Evolutionary conservation across 2,797 vertebrate genomes (phyloP), one percentile per base, ranked within the genome.

Genomic region (Allobates femoralis): DNA sequence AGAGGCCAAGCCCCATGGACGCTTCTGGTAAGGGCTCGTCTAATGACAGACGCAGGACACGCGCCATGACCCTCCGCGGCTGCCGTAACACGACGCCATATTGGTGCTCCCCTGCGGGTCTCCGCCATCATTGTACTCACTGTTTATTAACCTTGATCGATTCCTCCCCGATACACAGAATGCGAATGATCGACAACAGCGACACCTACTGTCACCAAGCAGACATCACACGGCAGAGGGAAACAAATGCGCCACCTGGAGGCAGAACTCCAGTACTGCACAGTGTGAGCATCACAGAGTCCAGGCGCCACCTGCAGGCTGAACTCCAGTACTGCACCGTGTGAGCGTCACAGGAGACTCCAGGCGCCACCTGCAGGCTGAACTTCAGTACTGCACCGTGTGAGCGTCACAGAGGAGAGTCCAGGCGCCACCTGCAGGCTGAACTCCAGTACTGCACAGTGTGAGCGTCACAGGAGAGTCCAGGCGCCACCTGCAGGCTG

Each of bases 21-120:
- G 30, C 41, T 77, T 83, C 85, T 86, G 64, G 80, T 86, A 77
- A 56, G n/a, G 73, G 34, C n/a, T 55, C 18, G 81, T 74, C 23
- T 69, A 46, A 34, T 69, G 37, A 77, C 53, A 62, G 41, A 21
- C 26, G 53, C 37, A 34, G 56, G 77, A 79, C 66, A n/a, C 6
- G 73, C 1, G 0, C 11, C 0, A 11, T 37, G 34, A n/a, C 69
- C 69, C 71, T 51, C 23, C 18, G 0, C 84, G 71, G 79, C 56
- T 66, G 10, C 85, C 34, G 85, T 86, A 82, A 15, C 34, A 1
- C n/a, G 67, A 18, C 21, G 78, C 85, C 85, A 86, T 81, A 21
- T 81, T 86, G 12, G 10, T 62, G n/a, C 84, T 32, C 75, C 67
- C 0, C 11, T 23, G 15, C 10, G 2, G 3, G 26, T 3, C 5